A percentile compares a stretch with the other conserved stretches of the same genome.
Conservation (phyloP, 1,140 invertebrate species). For the Plutomurus gul region DNA sequence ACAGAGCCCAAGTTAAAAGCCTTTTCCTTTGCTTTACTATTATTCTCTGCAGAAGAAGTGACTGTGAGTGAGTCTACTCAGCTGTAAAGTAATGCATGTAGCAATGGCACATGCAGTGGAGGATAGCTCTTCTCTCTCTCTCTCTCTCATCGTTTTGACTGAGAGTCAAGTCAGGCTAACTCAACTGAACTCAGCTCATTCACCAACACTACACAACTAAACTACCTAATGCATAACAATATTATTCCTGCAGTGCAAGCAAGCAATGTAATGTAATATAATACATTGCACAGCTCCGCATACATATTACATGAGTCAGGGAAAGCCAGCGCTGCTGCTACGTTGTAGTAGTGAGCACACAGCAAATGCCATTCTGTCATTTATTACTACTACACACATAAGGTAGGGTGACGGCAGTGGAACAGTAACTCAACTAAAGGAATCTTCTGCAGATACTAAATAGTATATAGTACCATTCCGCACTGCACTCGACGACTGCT, state of each 20-base stretch:
- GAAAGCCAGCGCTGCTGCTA: not conserved
- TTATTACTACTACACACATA: constrained; percentile 28
- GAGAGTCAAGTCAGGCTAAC: not conserved
- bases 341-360: not conserved
- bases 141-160: constrained; percentile 10
- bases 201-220: not conserved
- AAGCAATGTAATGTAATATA: constrained; percentile 15
- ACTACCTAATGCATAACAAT: constrained; percentile 27
- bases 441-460: not conserved
- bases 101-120: not conserved
- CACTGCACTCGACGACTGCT: not conserved
- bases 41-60: too few relatives aligned
- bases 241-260: constrained; percentile 17
- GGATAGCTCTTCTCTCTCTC: constrained; percentile 15
- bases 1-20: not conserved
- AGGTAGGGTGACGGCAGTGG: constrained; percentile 6
- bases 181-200: constrained; percentile 16
- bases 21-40: not conserved
- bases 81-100: constrained; percentile 1
- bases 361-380: constrained; percentile 23
- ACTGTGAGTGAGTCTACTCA: not conserved
- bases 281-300: constrained; percentile 20
- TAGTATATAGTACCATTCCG: not conserved
- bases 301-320: constrained; percentile 29
- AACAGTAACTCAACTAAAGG: constrained; percentile 17